Evolutionary conservation across 2,113 vertebrate genomes (phyloP).

Genomic region (Pungitius pungitius): DNA sequence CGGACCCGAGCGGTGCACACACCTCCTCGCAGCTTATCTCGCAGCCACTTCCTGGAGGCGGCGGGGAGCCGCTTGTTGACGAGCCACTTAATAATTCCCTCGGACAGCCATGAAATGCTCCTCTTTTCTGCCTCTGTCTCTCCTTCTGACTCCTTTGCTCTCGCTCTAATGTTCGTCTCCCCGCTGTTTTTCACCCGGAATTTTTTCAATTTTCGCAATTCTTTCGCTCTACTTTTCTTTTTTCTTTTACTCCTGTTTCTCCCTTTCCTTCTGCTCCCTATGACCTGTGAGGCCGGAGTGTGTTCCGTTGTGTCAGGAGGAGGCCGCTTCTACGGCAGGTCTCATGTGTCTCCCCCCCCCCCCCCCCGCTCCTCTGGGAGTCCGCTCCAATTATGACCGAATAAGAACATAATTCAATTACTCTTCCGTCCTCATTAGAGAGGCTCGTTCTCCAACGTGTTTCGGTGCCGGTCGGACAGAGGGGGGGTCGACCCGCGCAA

Average conservation of each 20-base stretch:
- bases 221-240: conserved; percentile 19
- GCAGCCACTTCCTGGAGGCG: conserved; percentile 67
- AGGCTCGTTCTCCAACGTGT: neutral
- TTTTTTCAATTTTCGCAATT: neutral
- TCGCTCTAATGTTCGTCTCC: conserved; percentile 46
- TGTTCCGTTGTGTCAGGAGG: no score
- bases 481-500: neutral
- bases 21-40: conserved; percentile 59
- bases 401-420: conserved; percentile 14
- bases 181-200: conserved; percentile 32
- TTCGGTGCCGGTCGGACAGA: neutral
- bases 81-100: conserved; percentile 75
- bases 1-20: conserved; percentile 17
- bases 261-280: conserved; percentile 5
- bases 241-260: neutral
- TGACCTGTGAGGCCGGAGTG: no score
- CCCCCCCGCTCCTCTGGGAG: neutral
- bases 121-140: conserved; percentile 47
- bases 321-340: no score
- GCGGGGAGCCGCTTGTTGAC: conserved; percentile 67
- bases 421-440: neutral
- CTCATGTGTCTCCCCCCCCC: no score
- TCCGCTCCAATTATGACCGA: neutral
- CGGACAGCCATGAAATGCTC: conserved; percentile 74
- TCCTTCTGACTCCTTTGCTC: conserved; percentile 44